Conservation (phyloP, 37 sponge, comb jelly and placozoan species). For the Dysidea cf. avara region DNA sequence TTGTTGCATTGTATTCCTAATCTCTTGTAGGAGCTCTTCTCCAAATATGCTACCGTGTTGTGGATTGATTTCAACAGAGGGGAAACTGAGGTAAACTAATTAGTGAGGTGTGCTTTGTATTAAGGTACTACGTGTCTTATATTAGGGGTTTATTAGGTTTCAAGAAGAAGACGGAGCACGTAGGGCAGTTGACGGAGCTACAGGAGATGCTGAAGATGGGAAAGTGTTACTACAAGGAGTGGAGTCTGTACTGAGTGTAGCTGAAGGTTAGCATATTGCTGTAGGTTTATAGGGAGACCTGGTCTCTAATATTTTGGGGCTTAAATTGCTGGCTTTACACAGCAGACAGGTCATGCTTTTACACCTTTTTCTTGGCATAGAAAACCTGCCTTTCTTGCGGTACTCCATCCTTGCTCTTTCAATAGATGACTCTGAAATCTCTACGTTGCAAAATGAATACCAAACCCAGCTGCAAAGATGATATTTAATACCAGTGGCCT, state of each 20-base stretch:
- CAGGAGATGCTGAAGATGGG: constrained; percentile 13
- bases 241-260: constrained; percentile 34
- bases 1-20: no score
- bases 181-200: constrained; percentile 52
- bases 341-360: not conserved
- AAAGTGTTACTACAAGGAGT: constrained; percentile 31
- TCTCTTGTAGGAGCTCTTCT: constrained; percentile 44
- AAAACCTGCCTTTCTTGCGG: no score
- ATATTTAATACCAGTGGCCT: no score
- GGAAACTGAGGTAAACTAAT: constrained; percentile 62
- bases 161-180: constrained; percentile 53
- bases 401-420: no score
- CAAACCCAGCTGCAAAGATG: no score
- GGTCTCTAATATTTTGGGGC: not conserved
- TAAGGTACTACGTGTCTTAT: not conserved
- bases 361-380: not conserved
- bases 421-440: no score
- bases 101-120: not conserved
- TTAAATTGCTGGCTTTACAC: not conserved
- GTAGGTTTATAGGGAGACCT: not conserved
- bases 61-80: constrained; percentile 66
- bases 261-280: constrained; percentile 56
- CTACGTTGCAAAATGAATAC: no score
- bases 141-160: constrained; percentile 76
- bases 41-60: constrained; percentile 53